Conservation (phyloP, 1,140 invertebrate genomes). For the Drosophila novamexicana region DNA sequence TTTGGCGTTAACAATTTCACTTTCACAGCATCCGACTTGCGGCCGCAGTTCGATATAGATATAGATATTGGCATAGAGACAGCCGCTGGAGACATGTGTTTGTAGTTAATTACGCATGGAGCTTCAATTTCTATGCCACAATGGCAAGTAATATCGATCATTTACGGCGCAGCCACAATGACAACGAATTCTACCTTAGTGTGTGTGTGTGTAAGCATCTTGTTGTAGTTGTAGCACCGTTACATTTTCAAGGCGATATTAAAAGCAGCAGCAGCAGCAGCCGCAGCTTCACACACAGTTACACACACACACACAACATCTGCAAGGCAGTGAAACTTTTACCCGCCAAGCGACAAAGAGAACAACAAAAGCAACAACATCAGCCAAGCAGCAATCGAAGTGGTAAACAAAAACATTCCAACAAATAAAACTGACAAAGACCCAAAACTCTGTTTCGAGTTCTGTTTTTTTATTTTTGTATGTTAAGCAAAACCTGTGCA, state of each 20-base stretch:
- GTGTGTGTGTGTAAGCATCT: conserved; percentile 34
- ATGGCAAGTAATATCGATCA: conserved; percentile 81
- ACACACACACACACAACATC: conserved; percentile 40
- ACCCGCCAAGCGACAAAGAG: conserved; percentile 23
- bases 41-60: conserved; percentile 17
- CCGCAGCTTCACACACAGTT: conserved; percentile 16
- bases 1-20: conserved; percentile 72
- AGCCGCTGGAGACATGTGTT: conserved; percentile 64
- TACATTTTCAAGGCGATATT: conserved; percentile 67
- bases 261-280: conserved; percentile 30
- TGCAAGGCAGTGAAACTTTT: conserved; percentile 64
- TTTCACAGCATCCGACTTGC: conserved; percentile 69
- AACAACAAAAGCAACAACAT: conserved; percentile 11
- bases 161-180: conserved; percentile 45
- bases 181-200: conserved; percentile 23
- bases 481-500: conserved; percentile 45
- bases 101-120: conserved; percentile 71
- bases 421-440: conserved; percentile 34
- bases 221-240: conserved; percentile 49
- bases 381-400: conserved; percentile 32
- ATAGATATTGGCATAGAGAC: not conserved
- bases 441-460: conserved; percentile 35
- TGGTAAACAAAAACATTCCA: conserved; percentile 63
- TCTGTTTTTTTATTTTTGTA: conserved; percentile 34
- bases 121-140: conserved; percentile 75